Evolutionary conservation across 2,113 vertebrate genomes (phyloP).

Genomic region (Fulmarus glacialis): DNA sequence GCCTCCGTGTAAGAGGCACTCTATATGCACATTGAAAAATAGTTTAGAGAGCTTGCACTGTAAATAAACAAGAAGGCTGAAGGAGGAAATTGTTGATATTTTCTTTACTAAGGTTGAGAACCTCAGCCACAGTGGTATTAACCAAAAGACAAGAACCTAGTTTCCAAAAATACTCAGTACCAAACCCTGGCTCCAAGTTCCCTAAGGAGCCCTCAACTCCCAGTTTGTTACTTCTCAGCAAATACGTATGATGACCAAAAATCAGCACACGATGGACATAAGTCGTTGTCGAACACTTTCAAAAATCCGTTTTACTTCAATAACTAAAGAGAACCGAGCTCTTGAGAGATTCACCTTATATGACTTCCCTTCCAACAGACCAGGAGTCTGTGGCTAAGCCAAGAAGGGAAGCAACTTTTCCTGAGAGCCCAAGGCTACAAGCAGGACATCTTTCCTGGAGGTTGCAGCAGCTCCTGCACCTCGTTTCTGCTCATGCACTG

Average conservation of each 20-base stretch:
- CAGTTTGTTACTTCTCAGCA: background rate
- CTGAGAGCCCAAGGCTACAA: background rate
- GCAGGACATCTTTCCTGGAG: background rate
- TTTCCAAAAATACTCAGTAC: background rate
- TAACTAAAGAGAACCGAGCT: background rate
- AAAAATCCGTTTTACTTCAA: background rate
- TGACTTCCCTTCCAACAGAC: background rate
- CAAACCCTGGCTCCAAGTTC: background rate
- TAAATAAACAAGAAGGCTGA: background rate
- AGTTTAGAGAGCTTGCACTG: background rate
- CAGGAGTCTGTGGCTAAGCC: background rate
- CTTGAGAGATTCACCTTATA: background rate
- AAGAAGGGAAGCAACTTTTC: background rate
- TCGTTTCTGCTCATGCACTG: background rate
- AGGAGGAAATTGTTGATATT: background rate
- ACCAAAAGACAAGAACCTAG: background rate
- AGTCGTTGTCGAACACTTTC: background rate
- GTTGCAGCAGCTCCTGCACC: background rate
- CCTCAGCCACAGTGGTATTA: background rate
- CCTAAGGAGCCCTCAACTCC: background rate
- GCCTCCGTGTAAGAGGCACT: background rate
- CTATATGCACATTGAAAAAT: background rate
- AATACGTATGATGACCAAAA: background rate
- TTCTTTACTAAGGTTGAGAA: background rate
- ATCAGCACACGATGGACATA: background rate